Evolutionary conservation across 2,113 vertebrate genomes (phyloP).

Genomic region (Nannospalax galili): DNA sequence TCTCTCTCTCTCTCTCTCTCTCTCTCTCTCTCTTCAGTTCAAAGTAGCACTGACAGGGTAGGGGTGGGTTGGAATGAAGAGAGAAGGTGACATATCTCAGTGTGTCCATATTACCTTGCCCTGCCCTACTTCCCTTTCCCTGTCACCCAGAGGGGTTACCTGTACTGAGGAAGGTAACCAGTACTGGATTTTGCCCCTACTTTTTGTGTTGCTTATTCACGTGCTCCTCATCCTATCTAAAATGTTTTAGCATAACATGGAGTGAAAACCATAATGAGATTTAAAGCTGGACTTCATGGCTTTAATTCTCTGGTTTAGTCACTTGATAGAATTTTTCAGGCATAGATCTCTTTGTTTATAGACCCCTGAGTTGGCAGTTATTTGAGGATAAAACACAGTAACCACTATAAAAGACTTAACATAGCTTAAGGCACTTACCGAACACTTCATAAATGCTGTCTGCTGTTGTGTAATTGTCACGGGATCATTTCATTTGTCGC

Average conservation of each 20-base stretch:
- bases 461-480: neutral
- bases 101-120: neutral
- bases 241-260: neutral
- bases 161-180: fast-evolving
- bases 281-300: neutral
- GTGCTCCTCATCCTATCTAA: neutral
- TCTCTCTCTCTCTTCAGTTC: too few species aligned
- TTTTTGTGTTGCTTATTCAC: neutral
- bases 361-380: neutral
- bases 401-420: neutral
- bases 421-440: neutral
- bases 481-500: neutral
- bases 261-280: neutral
- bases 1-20: too few species aligned
- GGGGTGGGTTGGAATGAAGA: neutral
- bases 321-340: neutral
- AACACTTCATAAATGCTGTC: neutral
- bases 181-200: neutral
- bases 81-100: neutral
- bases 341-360: neutral
- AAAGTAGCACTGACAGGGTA: neutral
- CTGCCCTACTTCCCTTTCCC: neutral
- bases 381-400: neutral
- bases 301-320: neutral
- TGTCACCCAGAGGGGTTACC: fast-evolving